phyloP scores from a whole-genome alignment of 1,140 invertebrate species.

The Apis cerana region DNA sequence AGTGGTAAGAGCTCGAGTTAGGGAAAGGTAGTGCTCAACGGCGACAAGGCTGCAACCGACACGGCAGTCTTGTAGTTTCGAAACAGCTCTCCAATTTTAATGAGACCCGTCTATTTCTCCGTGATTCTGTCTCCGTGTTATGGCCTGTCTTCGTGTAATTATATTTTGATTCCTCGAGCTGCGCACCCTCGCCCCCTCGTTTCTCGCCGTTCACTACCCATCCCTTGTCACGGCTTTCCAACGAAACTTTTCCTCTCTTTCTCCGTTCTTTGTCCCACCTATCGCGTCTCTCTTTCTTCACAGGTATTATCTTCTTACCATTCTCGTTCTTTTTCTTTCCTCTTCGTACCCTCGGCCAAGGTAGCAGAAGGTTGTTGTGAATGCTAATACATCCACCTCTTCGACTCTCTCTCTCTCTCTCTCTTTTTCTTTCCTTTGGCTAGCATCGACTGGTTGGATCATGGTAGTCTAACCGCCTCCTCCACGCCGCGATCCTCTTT shows the following conservation, averaged over 20 bases:
- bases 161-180: slow-evolving; percentile 80
- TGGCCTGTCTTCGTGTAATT: slow-evolving; percentile 79
- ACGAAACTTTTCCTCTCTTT: slow-evolving; percentile 45
- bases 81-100: slow-evolving; percentile 81
- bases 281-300: slow-evolving; percentile 1
- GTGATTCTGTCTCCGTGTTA: slow-evolving; percentile 78
- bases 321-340: slow-evolving; percentile 16
- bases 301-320: slow-evolving; percentile 36
- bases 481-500: slow-evolving; percentile 8
- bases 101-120: slow-evolving; percentile 79
- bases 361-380: slow-evolving; percentile 66
- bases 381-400: slow-evolving; percentile 73
- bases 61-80: slow-evolving; percentile 79
- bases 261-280: slow-evolving; percentile 23
- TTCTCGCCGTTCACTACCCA: neutral
- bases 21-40: slow-evolving; percentile 66
- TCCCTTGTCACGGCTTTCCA: slow-evolving; percentile 45
- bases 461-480: slow-evolving; percentile 40
- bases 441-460: slow-evolving; percentile 45
- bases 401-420: neutral
- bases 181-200: slow-evolving; percentile 52
- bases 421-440: neutral
- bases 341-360: neutral
- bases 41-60: slow-evolving; percentile 75
- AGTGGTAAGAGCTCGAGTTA: slow-evolving; percentile 48